phyloP scores from a whole-genome alignment of 2,888 invertebrate species.

The Arrhopalites spinosus region DNA sequence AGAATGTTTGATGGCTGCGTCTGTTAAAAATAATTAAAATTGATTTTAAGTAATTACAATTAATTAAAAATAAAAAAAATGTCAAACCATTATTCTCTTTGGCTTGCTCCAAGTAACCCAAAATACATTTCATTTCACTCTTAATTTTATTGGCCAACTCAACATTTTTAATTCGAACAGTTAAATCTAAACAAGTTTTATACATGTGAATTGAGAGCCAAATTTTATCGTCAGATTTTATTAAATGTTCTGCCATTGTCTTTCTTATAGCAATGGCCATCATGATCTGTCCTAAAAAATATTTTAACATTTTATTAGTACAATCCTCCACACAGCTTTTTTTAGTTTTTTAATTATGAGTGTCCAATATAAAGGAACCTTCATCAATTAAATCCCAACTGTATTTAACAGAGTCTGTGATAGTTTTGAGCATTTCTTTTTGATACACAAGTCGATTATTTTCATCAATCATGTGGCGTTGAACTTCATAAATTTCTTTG shows the following conservation, averaged over 20 bases:
- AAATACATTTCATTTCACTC: constrained; percentile 21
- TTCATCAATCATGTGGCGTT: neutral
- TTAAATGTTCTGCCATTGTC: constrained; percentile 11
- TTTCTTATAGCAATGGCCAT: constrained; percentile 5
- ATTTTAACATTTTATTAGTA: neutral
- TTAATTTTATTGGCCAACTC: neutral
- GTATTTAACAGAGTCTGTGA: constrained; percentile 12
- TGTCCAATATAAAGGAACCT: neutral
- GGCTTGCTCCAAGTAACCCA: constrained; percentile 8
- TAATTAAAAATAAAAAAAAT: neutral
- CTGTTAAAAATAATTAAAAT: neutral
- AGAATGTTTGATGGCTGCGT: neutral
- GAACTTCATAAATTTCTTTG: neutral
- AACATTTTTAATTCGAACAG: neutral
- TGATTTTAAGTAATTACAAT: neutral
- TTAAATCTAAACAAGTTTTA: constrained; percentile 1
- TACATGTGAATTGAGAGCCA: constrained; percentile 17
- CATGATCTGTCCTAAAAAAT: neutral
- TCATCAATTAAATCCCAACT: neutral
- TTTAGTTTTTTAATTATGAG: too few relatives aligned
- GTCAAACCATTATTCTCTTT: neutral
- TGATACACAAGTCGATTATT: neutral
- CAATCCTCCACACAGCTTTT: too few relatives aligned
- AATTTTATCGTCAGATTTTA: neutral
- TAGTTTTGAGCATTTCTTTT: neutral